These are phyloP conservation scores for Mormyrus hasselquistii DNA, from an alignment of 2,797 vertebrate species.

Conservation along the genomic window DNA sequence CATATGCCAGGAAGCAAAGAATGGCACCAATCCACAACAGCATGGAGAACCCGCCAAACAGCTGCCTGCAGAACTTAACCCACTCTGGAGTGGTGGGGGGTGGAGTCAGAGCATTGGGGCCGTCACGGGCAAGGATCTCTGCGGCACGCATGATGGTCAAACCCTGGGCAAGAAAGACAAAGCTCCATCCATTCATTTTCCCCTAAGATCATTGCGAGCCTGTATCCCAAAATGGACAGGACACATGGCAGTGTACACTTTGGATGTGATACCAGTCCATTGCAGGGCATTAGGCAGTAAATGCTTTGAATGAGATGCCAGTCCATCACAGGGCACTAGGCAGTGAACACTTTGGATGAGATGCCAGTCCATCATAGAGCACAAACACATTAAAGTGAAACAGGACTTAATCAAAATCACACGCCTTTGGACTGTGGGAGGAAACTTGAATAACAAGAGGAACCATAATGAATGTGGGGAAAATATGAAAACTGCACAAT, in stretches of 20 bases:
- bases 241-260: not conserved
- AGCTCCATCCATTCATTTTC: not conserved
- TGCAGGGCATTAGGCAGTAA: not conserved
- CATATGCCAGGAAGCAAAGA: conserved; percentile 86
- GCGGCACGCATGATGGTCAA: conserved; percentile 71
- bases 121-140: conserved; percentile 84
- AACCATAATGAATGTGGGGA: not conserved
- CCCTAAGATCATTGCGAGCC: not conserved
- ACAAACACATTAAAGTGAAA: too few relatives aligned
- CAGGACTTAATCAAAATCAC: too few relatives aligned
- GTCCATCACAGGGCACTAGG: not conserved
- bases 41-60: conserved; percentile 93
- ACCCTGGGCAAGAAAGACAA: conserved; percentile 58
- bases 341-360: too few relatives aligned
- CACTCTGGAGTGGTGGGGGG: conserved; percentile 94
- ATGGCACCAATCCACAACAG: conserved; percentile 93
- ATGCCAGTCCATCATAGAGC: not conserved
- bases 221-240: not conserved
- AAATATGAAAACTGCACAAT: not conserved
- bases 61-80: conserved; percentile 93
- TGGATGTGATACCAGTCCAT: not conserved
- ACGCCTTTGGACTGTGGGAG: not conserved
- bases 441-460: not conserved
- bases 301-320: not conserved
- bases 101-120: conserved; percentile 85